Base-by-base conservation (phyloP, 2,113 vertebrate species). In the Typhlomys cinereus region DNA sequence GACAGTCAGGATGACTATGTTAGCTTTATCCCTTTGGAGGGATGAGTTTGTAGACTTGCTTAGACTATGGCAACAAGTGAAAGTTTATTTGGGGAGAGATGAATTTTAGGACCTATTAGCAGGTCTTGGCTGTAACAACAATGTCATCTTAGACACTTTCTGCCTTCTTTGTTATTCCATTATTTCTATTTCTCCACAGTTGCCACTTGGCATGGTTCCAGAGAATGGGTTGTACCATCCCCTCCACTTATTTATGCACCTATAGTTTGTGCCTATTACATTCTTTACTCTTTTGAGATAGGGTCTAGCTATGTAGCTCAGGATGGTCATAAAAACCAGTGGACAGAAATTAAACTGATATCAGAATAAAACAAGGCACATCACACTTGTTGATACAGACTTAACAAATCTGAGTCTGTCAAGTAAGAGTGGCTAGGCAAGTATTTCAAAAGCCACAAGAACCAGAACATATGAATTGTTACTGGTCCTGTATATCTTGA, bases 51-150 rank as follows among this genome's bases (percentile, higher is more conserved):
- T 29, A 34, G 21, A 48, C 18, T 4, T 44, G 7, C 31, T 64
- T 67, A 95, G 81, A 71, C 44, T 41, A n/a, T 44, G 52, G n/a
- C 14, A 86, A 73, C 50, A 64, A 93, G 74, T 75, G n/a, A 70
- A 69, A 83, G 54, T 46, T 17, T 44, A 36, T 57, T n/a, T 69
- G 25, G 29, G 14, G 36, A 27, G 25, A 10, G 27, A 39, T 69
- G 44, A 17, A 71, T 76, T 85, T 91, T 41, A 73, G 31, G 31
- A 61, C 23, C 64, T 13, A 41, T 36, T 18, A 54, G 5, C 23
- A 73, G 70, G 41, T 46, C 36, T 27, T 62, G 44, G 5, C 34
- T 13, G 2, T 21, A 36, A 2, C 39, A 69, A 71, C 10, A 29
- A 41, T 20, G 4, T 88, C 74, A 17, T 48, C 44, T 46, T 14